phyloP scores from a whole-genome alignment of 2,797 vertebrate genomes.

The Nyctibius grandis region DNA sequence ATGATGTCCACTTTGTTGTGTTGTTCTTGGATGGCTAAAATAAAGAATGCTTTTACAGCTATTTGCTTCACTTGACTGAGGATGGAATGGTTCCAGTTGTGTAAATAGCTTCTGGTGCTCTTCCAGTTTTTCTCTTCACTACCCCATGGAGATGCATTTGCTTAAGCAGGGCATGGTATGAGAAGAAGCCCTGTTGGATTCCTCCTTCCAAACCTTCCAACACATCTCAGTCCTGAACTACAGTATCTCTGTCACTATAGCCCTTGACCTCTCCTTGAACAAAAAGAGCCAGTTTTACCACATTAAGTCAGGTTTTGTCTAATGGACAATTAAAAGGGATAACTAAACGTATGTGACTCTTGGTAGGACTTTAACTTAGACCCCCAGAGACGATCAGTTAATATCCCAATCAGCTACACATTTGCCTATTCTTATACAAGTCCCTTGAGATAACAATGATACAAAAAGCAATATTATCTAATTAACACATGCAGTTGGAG shows the following conservation, averaged over 20 bases:
- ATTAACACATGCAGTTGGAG: constrained; percentile 7
- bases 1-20: constrained; percentile 59
- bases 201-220: not conserved
- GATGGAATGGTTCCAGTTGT: constrained; percentile 72
- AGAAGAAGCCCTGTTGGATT: constrained; percentile 45
- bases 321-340: constrained; percentile 2
- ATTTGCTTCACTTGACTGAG: constrained; percentile 64
- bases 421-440: not conserved
- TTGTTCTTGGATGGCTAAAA: constrained; percentile 62
- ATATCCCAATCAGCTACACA: constrained; percentile 3
- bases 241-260: not conserved
- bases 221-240: not conserved
- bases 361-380: not conserved
- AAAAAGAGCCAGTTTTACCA: constrained; percentile 2
- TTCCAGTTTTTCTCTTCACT: constrained; percentile 40
- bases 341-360: not conserved
- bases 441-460: not conserved
- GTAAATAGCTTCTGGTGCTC: constrained; percentile 67
- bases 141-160: constrained; percentile 58
- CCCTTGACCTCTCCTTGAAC: not conserved
- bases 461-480: constrained; percentile 27
- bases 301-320: constrained; percentile 16
- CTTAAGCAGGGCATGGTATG: constrained; percentile 37
- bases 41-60: constrained; percentile 55
- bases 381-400: constrained; percentile 15